Evolutionary conservation across 2,797 vertebrate genomes (phyloP), one percentile per base, ranked within the genome.

Genomic region (Aplochiton taeniatus): DNA sequence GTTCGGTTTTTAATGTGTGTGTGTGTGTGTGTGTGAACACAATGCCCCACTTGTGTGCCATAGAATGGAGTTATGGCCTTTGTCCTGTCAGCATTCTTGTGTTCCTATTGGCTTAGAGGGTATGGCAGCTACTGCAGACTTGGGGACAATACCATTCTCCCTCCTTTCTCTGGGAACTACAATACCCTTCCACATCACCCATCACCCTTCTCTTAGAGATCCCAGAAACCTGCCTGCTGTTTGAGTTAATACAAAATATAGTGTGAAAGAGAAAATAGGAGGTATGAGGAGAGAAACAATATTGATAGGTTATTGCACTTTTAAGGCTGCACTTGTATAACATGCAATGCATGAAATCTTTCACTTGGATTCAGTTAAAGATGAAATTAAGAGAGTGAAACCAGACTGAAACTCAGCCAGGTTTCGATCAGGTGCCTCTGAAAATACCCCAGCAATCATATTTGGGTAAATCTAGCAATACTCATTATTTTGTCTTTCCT

Each of bases 11-110:
- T 31, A 31, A 31, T 17, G 43, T 61, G 59, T 50, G 47, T 63
- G 69, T 58, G 68, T 73, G 61, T 55, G 52, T 47, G 4, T 14
- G 42, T 41, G 41, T 56, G 67, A 80, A 89, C 85, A 91, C 89
- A 94, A 91, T 88, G 87, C 74, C 67, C 69, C 60, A 41, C 83
- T 91, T 92, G 83, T 88, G 67, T 81, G 69, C 77, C 83, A 84
- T 90, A 87, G 88, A 91, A 91, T 88, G 86, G 90, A 87, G 86
- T 88, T 90, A 86, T 58, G 85, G 78, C 80, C 81, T 93, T 94
- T 94, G 87, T 88, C 88, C 85, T 74, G 66, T 73, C 76, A 81
- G 86, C 87, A 88, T 90, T 90, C 88, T 87, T 90, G 83, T 50
- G 68, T 85, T 84, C 89, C 84, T 1, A 16, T 78, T 83, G 81